Conservation (phyloP, 2,113 vertebrate species). For the Rhombomys opimus region DNA sequence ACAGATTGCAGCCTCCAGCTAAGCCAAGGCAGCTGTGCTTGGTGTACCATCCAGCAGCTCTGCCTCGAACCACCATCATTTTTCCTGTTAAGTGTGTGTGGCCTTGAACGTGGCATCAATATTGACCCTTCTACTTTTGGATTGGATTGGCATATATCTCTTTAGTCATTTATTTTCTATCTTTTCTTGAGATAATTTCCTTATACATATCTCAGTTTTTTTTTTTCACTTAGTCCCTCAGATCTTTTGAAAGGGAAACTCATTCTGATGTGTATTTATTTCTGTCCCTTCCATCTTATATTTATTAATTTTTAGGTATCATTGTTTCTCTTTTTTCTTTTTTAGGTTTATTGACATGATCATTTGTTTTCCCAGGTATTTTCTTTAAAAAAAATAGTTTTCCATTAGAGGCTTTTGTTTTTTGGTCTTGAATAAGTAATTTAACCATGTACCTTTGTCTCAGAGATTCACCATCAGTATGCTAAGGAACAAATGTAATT, state of each 20-base stretch:
- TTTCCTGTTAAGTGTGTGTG: neutral
- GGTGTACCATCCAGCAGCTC: neutral
- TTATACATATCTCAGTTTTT: neutral
- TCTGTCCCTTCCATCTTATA: neutral
- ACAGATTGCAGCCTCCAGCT: neutral
- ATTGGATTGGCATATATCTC: neutral
- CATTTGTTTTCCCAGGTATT: neutral
- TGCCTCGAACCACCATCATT: neutral
- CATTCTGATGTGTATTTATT: conserved; percentile 11
- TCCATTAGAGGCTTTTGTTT: neutral
- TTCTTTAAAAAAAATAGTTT: conserved; percentile 27
- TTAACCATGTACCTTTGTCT: neutral
- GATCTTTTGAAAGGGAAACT: neutral
- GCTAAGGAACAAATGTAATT: conserved; percentile 6
- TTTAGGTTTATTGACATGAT: neutral
- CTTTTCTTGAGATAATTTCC: conserved; percentile 31
- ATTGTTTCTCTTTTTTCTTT: neutral
- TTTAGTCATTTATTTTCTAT: neutral
- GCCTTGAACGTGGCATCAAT: neutral
- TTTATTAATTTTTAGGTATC: neutral
- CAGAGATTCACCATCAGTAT: neutral
- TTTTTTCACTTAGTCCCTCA: conserved; percentile 17
- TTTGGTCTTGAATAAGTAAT: conserved; percentile 27
- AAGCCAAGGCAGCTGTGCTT: neutral
- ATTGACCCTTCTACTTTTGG: neutral